phyloP scores from a whole-genome alignment of 2,113 vertebrate genomes.

The Mustela lutreola region DNA sequence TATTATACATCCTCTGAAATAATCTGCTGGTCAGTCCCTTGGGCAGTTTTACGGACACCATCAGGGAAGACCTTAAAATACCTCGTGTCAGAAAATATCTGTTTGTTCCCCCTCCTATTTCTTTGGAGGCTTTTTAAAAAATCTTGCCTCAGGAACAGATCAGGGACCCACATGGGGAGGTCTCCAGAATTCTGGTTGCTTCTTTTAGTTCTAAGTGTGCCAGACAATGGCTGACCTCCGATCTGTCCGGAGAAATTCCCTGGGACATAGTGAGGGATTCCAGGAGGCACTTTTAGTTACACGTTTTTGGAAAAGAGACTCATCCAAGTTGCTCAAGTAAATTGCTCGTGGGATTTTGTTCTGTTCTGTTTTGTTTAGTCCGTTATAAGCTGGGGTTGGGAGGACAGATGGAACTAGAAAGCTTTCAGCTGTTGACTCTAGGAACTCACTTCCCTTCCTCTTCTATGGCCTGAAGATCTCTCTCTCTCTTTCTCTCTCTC shows the following conservation, averaged over 20 bases:
- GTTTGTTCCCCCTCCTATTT: background rate
- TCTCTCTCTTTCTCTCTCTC: background rate
- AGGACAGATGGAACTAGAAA: background rate
- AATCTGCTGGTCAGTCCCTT: background rate
- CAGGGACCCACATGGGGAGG: background rate
- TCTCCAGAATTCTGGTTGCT: background rate
- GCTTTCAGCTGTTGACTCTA: background rate
- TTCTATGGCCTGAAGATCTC: background rate
- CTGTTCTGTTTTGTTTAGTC: constrained; percentile 43
- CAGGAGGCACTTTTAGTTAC: background rate
- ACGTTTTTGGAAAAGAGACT: background rate
- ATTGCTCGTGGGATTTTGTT: constrained; percentile 13
- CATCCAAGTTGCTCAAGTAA: background rate
- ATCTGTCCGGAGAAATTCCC: background rate
- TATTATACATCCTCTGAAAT: background rate
- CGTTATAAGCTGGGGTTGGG: background rate
- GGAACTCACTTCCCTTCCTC: background rate
- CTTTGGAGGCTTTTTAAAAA: background rate
- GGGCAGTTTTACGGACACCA: background rate
- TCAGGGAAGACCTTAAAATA: background rate
- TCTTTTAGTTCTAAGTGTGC: background rate
- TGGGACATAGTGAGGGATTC: background rate
- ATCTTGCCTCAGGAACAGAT: background rate
- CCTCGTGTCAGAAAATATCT: background rate
- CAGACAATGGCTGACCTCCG: background rate